Evolutionary conservation across 2,888 invertebrate species (phyloP).

Genomic region (Latheticus oryzae): DNA sequence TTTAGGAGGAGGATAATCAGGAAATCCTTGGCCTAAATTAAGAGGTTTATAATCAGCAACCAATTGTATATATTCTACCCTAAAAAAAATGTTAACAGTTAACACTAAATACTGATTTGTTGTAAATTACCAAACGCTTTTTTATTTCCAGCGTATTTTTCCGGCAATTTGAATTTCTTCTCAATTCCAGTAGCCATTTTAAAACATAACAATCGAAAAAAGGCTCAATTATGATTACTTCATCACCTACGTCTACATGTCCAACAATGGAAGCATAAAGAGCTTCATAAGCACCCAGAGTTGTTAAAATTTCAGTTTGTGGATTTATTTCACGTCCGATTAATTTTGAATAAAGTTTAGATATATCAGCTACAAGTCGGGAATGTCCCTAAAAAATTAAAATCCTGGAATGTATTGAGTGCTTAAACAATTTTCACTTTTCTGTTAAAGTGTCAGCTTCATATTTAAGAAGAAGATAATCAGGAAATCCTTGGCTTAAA

Average conservation of each 20-base stretch:
- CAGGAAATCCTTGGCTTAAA: constrained; percentile 96
- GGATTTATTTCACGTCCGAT: constrained; percentile 83
- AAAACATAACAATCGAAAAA: constrained; percentile 99
- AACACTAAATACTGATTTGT: no score
- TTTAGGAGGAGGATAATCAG: constrained; percentile 89
- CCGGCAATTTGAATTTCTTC: constrained; percentile 75
- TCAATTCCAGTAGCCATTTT: constrained; percentile 42
- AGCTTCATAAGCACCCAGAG: constrained; percentile 95
- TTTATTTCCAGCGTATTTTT: constrained; percentile 77
- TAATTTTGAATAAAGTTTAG: constrained; percentile 86
- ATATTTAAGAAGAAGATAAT: constrained; percentile 87
- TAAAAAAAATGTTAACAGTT: no score
- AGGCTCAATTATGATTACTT: constrained; percentile 97
- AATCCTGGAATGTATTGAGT: constrained; percentile 87
- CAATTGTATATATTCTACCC: constrained; percentile 92
- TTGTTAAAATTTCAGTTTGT: constrained; percentile 87
- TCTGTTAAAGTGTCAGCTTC: constrained; percentile 81
- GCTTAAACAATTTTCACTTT: constrained; percentile 77
- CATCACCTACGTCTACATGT: constrained; percentile 86
- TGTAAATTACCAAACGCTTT: constrained; percentile 90
- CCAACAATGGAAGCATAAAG: constrained; percentile 86
- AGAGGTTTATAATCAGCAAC: constrained; percentile 87
- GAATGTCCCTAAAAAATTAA: constrained; percentile 84
- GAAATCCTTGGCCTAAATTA: constrained; percentile 96
- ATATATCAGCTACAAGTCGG: constrained; percentile 84